Evolutionary conservation across 2,888 invertebrate species (phyloP).

Genomic region (Heteromurus nitidus): DNA sequence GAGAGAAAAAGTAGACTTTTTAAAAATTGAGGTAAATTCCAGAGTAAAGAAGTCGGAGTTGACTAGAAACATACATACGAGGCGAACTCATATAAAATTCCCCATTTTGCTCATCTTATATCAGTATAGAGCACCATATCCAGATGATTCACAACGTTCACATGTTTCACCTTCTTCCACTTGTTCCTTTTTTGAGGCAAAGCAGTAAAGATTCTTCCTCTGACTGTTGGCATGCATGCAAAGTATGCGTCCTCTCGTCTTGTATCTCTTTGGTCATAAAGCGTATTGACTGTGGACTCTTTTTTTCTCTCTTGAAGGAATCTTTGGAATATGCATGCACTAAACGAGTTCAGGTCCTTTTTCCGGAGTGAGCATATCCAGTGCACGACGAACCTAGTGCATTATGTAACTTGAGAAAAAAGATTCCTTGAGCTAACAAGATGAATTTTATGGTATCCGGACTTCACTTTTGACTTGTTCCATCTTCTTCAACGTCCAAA

Average conservation of each 20-base stretch:
- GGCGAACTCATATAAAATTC: constrained; percentile 7
- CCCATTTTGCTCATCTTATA: constrained; percentile 24
- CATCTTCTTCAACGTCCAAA: constrained; percentile 54
- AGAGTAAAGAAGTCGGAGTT: not conserved
- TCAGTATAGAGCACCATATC: not conserved
- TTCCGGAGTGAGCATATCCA: not conserved
- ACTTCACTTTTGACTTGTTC: constrained; percentile 65
- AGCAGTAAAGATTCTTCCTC: constrained; percentile 23
- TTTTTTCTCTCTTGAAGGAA: too few relatives aligned
- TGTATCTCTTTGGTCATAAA: too few relatives aligned
- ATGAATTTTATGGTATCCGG: constrained; percentile 66
- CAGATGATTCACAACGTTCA: constrained; percentile 12
- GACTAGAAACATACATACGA: not conserved
- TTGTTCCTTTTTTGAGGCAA: constrained; percentile 1
- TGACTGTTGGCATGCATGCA: constrained; percentile 49
- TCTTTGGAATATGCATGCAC: constrained; percentile 19
- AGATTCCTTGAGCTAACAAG: constrained; percentile 64
- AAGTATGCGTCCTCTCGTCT: constrained; percentile 15
- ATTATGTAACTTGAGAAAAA: constrained; percentile 38
- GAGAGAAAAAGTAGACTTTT: constrained; percentile 3
- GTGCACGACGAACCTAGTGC: too few relatives aligned
- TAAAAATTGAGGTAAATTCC: constrained; percentile 35
- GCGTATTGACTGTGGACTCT: too few relatives aligned
- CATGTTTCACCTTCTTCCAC: constrained; percentile 14
- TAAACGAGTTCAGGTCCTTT: constrained; percentile 20